Evolutionary conservation across 2,113 vertebrate genomes (phyloP), one percentile per base, ranked within the genome.

Genomic region (Paralichthys olivaceus): DNA sequence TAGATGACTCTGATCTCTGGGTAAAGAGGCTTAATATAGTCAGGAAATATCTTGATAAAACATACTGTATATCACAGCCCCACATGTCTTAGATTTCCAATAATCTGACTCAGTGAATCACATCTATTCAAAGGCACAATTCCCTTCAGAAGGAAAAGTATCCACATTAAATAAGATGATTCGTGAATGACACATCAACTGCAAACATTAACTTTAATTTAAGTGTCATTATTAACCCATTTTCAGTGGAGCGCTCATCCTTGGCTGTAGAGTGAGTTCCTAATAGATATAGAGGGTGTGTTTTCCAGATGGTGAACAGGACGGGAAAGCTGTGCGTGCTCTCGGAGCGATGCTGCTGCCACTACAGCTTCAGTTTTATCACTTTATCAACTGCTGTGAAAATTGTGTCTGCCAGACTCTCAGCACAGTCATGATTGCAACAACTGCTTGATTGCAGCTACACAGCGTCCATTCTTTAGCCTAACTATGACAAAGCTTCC

Each of bases 251-350:
- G 82, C 54, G 13, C 62, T 84, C 77, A 69, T 83, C 84, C 80
- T 72, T 51, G 53, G 77, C 81, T 51, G 12, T 47, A 71, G 45
- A 49, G 64, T 61, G 43, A 67, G 32, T 26, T 74, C 40, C 47
- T 81, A 73, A 80, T 77, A 88, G 70, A 83, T 77, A 61, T 57
- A 76, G 69, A 60, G 77, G 79, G 62, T 57, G 80, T 71, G 61
- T 76, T 84, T 76, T 81, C 83, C 87, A 87, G 85, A 89, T 86
- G 84, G 84, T 70, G 79, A 79, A 83, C 15, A 53, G 72, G 65
- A 79, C 7, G 7, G 71, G 49, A 69, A 77, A 83, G 79, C 84
- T 78, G 77, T 70, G 79, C 63, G 37, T 11, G 7, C 66, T 77
- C 22, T 12, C 25, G 28, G 69, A 79, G 47, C 4, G 25, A 79